These are phyloP conservation scores for Varanus komodoensis DNA, from an alignment of 2,113 vertebrate species.

Conservation along the genomic window DNA sequence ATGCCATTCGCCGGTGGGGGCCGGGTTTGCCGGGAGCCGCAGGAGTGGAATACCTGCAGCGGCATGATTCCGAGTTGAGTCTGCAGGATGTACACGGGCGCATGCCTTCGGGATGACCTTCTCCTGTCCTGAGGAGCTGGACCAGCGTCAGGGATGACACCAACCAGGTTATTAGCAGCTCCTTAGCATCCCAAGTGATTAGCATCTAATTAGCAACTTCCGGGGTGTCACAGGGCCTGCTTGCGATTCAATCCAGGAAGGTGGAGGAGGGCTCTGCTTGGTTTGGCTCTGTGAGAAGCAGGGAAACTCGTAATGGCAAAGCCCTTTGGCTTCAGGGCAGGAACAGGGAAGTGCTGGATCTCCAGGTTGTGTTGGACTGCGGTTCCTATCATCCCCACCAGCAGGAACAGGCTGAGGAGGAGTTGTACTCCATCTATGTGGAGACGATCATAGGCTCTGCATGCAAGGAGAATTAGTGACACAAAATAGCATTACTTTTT, in stretches of 20 bases:
- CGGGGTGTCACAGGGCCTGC: not conserved
- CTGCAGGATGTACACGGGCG: not conserved
- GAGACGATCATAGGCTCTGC: too few species aligned
- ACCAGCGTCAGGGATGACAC: not conserved
- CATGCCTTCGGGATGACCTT: not conserved
- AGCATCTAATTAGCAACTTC: not conserved
- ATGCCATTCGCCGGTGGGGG: too few species aligned
- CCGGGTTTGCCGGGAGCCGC: constrained; percentile 1
- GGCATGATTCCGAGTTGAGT: not conserved
- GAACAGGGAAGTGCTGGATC: not conserved
- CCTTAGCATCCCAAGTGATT: too few species aligned
- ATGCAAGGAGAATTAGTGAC: not conserved
- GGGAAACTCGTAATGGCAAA: too few species aligned
- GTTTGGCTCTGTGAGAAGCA: not conserved
- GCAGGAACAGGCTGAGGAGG: too few species aligned
- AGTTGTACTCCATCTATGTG: too few species aligned
- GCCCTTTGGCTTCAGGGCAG: not conserved
- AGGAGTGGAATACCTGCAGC: not conserved
- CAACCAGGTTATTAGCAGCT: not conserved
- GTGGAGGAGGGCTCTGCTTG: not conserved
- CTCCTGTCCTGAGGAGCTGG: not conserved
- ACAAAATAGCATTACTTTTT: not conserved
- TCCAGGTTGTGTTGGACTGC: too few species aligned
- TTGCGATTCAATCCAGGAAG: not conserved
- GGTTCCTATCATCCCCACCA: too few species aligned